These are phyloP conservation scores for Caranx ignobilis DNA, from an alignment of 2,113 vertebrate genomes.

Conservation along the genomic window DNA sequence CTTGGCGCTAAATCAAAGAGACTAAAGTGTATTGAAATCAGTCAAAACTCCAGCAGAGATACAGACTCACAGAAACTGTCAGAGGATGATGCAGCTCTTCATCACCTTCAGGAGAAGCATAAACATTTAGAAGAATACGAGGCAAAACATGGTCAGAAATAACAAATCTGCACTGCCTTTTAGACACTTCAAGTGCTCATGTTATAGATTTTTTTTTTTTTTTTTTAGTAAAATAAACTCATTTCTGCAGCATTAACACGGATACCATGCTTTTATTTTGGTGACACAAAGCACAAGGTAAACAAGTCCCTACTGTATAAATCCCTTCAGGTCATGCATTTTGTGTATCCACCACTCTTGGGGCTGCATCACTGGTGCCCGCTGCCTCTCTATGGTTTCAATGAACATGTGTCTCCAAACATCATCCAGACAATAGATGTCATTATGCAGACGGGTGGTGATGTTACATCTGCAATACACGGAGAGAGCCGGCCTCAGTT, in stretches of 20 bases:
- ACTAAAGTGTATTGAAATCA: constrained; percentile 49
- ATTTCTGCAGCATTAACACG: neutral
- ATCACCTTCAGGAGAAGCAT: neutral
- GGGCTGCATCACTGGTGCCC: constrained; percentile 52
- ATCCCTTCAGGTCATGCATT: neutral
- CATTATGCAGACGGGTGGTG: constrained; percentile 37
- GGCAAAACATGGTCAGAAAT: too few species aligned
- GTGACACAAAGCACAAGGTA: neutral
- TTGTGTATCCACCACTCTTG: constrained; percentile 19
- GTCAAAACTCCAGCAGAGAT: constrained; percentile 30
- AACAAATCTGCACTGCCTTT: too few species aligned
- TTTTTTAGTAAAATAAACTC: neutral
- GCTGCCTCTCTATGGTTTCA: constrained; percentile 32
- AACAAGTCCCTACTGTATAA: neutral
- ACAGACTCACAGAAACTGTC: constrained; percentile 52
- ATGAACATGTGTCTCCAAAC: constrained; percentile 35
- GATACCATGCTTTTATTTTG: neutral
- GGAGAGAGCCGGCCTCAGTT: neutral
- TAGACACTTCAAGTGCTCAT: too few species aligned
- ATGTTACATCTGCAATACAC: constrained; percentile 59
- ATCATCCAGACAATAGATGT: constrained; percentile 47
- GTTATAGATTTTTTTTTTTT: too few species aligned
- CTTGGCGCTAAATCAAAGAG: neutral
- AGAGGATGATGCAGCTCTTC: neutral
- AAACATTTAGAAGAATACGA: neutral